A percentile compares a stretch with the other conserved stretches of the same genome.
Conservation (phyloP, 2,113 vertebrate species). For the Typhlomys cinereus region DNA sequence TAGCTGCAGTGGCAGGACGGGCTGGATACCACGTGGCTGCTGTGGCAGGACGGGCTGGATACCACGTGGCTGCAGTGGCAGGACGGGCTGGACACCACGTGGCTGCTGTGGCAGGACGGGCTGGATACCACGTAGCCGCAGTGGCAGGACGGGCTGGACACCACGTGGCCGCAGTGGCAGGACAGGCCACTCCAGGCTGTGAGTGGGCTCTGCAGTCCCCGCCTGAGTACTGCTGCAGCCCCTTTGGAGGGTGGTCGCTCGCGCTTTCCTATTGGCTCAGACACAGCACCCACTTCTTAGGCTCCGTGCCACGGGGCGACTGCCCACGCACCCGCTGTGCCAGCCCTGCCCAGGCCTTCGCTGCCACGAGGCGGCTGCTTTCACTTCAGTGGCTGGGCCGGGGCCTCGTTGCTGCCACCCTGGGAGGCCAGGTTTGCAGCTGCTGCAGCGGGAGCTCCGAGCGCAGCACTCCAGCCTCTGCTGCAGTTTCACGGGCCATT, state of each 20-base stretch:
- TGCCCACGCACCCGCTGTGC: neutral
- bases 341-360: neutral
- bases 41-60: too few relatives aligned
- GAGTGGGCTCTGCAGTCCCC: fast-evolving
- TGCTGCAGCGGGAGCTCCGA: conserved; percentile 67
- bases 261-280: neutral
- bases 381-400: fast-evolving
- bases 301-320: conserved; percentile 39
- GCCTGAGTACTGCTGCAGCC: fast-evolving
- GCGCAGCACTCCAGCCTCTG: conserved; percentile 62
- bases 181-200: fast-evolving
- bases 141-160: too few relatives aligned
- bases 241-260: neutral
- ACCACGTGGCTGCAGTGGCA: too few relatives aligned
- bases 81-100: too few relatives aligned
- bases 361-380: fast-evolving
- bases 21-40: too few relatives aligned
- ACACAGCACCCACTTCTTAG: conserved; percentile 20
- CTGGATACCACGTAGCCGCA: too few relatives aligned
- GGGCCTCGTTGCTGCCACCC: conserved; percentile 20
- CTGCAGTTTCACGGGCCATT: conserved; percentile 88
- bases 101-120: too few relatives aligned
- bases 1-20: too few relatives aligned
- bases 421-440: conserved; percentile 72
- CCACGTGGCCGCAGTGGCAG: too few relatives aligned